Evolutionary conservation across 2,888 invertebrate species (phyloP).

Genomic region (Athetis lepigone): DNA sequence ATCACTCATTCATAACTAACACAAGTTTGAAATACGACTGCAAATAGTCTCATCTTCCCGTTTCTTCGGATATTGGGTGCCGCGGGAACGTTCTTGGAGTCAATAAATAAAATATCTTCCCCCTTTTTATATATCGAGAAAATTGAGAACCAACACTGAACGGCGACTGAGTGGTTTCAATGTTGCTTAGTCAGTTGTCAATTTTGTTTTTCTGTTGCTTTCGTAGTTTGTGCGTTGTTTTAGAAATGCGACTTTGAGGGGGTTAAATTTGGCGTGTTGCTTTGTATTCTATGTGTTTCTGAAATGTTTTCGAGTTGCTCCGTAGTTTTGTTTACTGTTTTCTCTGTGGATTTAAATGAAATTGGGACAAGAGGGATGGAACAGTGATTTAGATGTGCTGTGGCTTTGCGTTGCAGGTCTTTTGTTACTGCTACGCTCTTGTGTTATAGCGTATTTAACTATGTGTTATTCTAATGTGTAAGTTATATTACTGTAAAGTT

Average conservation of each 20-base stretch:
- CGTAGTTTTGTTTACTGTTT: not conserved
- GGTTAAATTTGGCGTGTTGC: conserved; percentile 20
- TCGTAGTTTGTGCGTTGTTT: conserved; percentile 32
- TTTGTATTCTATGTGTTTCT: conserved; percentile 17
- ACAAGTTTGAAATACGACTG: conserved; percentile 47
- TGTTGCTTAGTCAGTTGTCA: conserved; percentile 36
- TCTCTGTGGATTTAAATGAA: conserved; percentile 3
- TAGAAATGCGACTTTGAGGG: conserved; percentile 6
- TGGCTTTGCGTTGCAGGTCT: no score
- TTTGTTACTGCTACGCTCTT: no score
- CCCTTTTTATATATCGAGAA: conserved; percentile 48
- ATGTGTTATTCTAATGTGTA: no score
- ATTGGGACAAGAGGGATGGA: not conserved
- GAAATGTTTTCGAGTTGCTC: conserved; percentile 24
- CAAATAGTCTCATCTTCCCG: conserved; percentile 49
- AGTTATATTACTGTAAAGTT: no score
- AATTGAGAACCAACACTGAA: conserved; percentile 45
- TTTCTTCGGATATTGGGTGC: conserved; percentile 58
- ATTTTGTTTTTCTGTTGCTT: conserved; percentile 20
- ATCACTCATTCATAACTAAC: conserved; percentile 47
- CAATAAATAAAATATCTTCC: conserved; percentile 59
- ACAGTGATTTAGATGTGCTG: not conserved
- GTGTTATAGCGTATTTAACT: no score
- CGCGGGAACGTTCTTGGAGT: conserved; percentile 41
- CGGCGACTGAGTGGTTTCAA: conserved; percentile 24